Conservation (phyloP, 2,113 vertebrate species). For the Stomatorhinus ivindoensis region DNA sequence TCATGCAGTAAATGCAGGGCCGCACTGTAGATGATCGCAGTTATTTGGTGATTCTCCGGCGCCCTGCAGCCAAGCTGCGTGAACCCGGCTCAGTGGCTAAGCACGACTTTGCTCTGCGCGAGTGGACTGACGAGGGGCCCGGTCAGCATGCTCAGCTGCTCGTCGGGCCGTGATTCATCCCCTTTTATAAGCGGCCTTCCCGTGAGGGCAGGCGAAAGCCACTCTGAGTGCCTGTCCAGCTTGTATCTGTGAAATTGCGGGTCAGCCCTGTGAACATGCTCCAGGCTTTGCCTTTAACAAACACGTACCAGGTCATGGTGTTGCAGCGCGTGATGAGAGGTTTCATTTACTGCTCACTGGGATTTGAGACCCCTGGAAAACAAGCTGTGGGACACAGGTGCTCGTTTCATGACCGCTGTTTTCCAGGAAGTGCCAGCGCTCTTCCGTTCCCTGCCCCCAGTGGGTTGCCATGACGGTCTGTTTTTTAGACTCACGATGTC, state of each 20-base stretch:
- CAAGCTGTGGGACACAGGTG: neutral
- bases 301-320: neutral
- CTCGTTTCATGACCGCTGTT: neutral
- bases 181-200: neutral
- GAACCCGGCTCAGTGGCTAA: neutral
- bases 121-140: neutral
- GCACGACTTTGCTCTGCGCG: neutral
- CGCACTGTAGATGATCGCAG: neutral
- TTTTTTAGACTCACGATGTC: neutral
- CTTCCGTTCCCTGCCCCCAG: neutral
- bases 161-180: neutral
- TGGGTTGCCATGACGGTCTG: neutral
- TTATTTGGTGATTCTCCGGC: neutral
- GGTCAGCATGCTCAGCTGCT: neutral
- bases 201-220: neutral
- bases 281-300: neutral
- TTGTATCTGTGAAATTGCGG: neutral
- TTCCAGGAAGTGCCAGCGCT: neutral
- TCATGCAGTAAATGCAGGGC: neutral
- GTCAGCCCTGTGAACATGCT: neutral
- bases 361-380: neutral
- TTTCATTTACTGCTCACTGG: neutral
- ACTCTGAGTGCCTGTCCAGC: neutral
- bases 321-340: neutral
- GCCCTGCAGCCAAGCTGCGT: neutral